Evolutionary conservation across 92 coral and sea anemone species (phyloP), one percentile per base, ranked within the genome.

Genomic region (Umimayanthus chanpuru): DNA sequence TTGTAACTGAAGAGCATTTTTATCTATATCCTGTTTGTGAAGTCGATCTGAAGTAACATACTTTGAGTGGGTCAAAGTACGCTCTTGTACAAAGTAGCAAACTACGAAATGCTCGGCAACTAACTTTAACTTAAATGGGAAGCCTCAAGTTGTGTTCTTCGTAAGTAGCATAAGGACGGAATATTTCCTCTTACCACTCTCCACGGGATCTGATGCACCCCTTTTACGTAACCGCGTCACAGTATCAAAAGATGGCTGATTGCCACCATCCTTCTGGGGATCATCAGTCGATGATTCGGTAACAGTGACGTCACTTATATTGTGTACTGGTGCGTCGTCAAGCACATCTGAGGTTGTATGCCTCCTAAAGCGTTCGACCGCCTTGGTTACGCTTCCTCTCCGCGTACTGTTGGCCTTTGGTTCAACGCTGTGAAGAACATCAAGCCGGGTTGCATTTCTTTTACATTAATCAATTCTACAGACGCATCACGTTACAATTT

Each of bases 341-440:
- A 68, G 44, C 39, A 83, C 39, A 83, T 83, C 77, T 38, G 76
- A 67, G 77, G 77, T 47, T 70, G 87, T 83, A 30, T 83, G 43
- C 87, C 87, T 83, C 64, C 87, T 83, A 70, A 83, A 71, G 26
- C 79, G 58, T 68, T 47, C 30, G 15, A 83, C 87, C 9, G 79
- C 87, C 41, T 83, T 44, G 41, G 47, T 70, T 16, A 83, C 30
- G 67, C 87, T 83, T 30, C 87, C 78, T 83, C 28, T 70, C 30
- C 87, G 87, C 9, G 41, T 71, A 47, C 50, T 47, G 78, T 83
- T 83, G 25, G 25, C 87, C 43, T 83, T 83, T 18, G 79, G 78
- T 83, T 83, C 79, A 43, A 83, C 87, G 87, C 87, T 83, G 65
- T 28, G 26, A 23, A 44, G 14, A 82, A 43, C 28, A 29, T 32